phyloP scores from a whole-genome alignment of 2,888 invertebrate species.

The Nematopogon swammerdamellus region DNA sequence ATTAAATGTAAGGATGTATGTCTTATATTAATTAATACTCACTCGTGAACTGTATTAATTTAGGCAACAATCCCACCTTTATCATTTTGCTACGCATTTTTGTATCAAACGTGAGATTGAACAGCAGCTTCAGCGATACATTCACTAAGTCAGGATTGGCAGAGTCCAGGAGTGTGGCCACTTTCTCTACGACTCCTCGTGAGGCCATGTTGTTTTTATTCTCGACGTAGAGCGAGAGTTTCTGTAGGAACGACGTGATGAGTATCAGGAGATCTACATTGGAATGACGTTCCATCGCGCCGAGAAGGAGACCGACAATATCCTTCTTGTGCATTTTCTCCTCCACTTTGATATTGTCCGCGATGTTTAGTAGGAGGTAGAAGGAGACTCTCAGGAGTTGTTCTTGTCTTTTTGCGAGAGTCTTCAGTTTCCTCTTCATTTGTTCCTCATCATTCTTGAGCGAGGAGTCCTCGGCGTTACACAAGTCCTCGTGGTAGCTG shows the following conservation, averaged over 20 bases:
- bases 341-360: conserved; percentile 93
- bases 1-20: no score
- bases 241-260: conserved; percentile 91
- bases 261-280: conserved; percentile 87
- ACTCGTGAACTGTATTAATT: conserved; percentile 85
- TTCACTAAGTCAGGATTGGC: conserved; percentile 71
- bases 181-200: conserved; percentile 75
- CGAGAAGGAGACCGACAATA: conserved; percentile 82
- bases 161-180: conserved; percentile 73
- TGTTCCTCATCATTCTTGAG: conserved; percentile 71
- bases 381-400: conserved; percentile 88
- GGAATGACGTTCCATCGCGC: conserved; percentile 80
- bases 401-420: conserved; percentile 89
- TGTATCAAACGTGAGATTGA: conserved; percentile 94
- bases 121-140: conserved; percentile 82
- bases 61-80: conserved; percentile 82
- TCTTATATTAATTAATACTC: conserved; percentile 24
- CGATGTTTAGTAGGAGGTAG: conserved; percentile 90
- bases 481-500: conserved; percentile 66
- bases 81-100: conserved; percentile 87
- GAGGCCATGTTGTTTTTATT: conserved; percentile 92
- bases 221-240: conserved; percentile 89
- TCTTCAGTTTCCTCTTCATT: conserved; percentile 70
- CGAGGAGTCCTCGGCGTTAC: conserved; percentile 45
- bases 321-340: conserved; percentile 96